Evolutionary conservation across 2,113 vertebrate genomes (phyloP).

Genomic region (Columba livia): DNA sequence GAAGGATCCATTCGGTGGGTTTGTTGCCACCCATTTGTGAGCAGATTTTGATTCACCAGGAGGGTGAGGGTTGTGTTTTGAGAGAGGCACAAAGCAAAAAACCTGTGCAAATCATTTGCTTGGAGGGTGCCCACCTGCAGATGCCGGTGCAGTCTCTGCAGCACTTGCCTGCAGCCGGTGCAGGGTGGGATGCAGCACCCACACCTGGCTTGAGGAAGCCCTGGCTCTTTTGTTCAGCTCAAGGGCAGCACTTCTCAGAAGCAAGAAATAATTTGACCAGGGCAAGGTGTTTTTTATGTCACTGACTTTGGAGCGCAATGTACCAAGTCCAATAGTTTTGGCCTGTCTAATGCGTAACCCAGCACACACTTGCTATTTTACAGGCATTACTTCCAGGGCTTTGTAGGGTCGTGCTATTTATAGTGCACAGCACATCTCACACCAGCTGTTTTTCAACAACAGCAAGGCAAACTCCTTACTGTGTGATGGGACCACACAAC

Average conservation of each 20-base stretch:
- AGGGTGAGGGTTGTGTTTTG: not conserved
- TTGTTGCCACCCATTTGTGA: not conserved
- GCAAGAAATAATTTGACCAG: not conserved
- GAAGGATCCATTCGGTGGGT: rapidly evolving
- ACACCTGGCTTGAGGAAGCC: not conserved
- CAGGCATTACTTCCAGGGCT: not conserved
- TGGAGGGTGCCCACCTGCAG: not conserved
- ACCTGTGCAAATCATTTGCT: rapidly evolving
- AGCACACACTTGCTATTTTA: not conserved
- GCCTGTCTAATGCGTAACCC: not conserved
- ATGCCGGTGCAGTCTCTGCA: rapidly evolving
- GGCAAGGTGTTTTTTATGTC: not conserved
- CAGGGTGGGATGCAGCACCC: not conserved
- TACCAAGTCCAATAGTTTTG: not conserved
- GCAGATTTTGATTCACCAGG: not conserved
- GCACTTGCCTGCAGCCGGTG: rapidly evolving
- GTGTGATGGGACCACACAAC: not conserved
- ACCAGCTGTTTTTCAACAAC: not conserved
- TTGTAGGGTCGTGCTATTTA: not conserved
- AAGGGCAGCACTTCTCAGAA: not conserved
- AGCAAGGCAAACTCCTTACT: not conserved
- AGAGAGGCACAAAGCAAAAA: not conserved
- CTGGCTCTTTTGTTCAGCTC: not conserved
- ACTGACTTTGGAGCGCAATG: not conserved
- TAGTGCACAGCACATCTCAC: not conserved